Base-by-base conservation (phyloP, 1,140 invertebrate genomes). In the Apis dorsata region DNA sequence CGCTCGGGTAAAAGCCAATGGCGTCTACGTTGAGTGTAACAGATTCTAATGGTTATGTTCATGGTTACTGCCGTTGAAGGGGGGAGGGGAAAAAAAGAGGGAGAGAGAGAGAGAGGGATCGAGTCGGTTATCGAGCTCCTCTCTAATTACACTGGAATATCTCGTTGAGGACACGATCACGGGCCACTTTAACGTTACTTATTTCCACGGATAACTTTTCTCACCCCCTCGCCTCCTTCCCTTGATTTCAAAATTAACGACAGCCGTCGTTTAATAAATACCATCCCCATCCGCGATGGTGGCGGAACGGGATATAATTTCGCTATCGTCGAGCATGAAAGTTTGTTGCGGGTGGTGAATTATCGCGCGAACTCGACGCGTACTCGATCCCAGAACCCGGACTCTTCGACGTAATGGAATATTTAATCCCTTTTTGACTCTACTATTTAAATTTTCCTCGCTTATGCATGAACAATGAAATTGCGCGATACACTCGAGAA, bases 31-130 rank as follows among this genome's bases (percentile, higher is more conserved):
- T 81, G 85, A 86, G 86, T 81, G 86, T 91, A 91, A 91, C 89
- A 90, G 90, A 91, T 91, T 91, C 89, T 90, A 91, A 91, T 81
- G 90, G 88, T 91, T 90, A 91, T 88, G 83, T 70, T 91, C 53
- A 90, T 83, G 88, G 89, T 84, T 88, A 85, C 84, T 79, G 69
- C 59, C 28, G 44, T 34, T n/a, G 34, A 55, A 17, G 51, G 53
- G n/a, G n/a, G n/a, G 59, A 68, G 86, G 59, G 13, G n/a, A 10
- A 76, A 51, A 55, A 19, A 0, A 13, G 44, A 49, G 8, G 2
- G 28, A 19, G 21, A 10, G 15, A 17, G 15, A 49, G 49, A 60
- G 65, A 83, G 49, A 71, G 83, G n/a, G n/a, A n/a, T n/a, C 66
- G 83, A 80, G 17, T 34, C 60, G n/a, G 13, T 24, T 9, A 49